Evolutionary conservation across 2,888 invertebrate species (phyloP).

Genomic region (Dolomedes plantarius): DNA sequence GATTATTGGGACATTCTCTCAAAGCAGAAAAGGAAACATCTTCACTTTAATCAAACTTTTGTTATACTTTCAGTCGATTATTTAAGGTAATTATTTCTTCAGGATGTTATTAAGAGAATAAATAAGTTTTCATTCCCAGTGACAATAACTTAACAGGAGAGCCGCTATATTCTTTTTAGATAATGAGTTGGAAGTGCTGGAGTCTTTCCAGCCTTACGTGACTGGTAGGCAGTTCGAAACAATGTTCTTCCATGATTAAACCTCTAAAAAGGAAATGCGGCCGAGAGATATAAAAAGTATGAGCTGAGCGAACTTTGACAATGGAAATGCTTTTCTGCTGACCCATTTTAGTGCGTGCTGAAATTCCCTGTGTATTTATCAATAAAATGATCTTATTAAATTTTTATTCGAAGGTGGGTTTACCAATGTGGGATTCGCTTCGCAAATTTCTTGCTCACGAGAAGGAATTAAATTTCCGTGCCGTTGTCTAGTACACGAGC

Average conservation of each 20-base stretch:
- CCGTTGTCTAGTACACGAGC: too few species aligned
- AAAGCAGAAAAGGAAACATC: neutral
- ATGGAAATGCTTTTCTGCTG: slow-evolving; percentile 20
- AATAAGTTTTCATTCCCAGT: neutral
- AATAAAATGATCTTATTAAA: slow-evolving; percentile 16
- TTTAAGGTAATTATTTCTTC: slow-evolving; percentile 4
- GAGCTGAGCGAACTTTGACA: slow-evolving; percentile 1
- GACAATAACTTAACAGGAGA: neutral
- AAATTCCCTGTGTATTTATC: neutral
- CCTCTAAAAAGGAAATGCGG: slow-evolving; percentile 35
- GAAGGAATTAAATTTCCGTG: neutral
- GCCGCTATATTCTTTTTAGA: slow-evolving; percentile 7
- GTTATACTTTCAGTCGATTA: neutral
- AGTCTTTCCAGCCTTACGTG: slow-evolving; percentile 25
- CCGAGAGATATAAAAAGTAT: slow-evolving; percentile 27
- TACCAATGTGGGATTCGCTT: neutral
- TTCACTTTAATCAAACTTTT: neutral
- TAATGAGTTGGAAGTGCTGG: slow-evolving; percentile 17
- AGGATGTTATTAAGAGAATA: slow-evolving; percentile 3
- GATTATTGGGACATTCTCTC: neutral
- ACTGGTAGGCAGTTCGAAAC: slow-evolving; percentile 21
- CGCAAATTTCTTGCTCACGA: neutral
- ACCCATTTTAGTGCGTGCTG: slow-evolving; percentile 19
- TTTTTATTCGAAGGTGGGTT: neutral
- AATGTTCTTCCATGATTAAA: slow-evolving; percentile 33